Evolutionary conservation across 2,113 vertebrate genomes (phyloP).

Genomic region (Panurus biarmicus): DNA sequence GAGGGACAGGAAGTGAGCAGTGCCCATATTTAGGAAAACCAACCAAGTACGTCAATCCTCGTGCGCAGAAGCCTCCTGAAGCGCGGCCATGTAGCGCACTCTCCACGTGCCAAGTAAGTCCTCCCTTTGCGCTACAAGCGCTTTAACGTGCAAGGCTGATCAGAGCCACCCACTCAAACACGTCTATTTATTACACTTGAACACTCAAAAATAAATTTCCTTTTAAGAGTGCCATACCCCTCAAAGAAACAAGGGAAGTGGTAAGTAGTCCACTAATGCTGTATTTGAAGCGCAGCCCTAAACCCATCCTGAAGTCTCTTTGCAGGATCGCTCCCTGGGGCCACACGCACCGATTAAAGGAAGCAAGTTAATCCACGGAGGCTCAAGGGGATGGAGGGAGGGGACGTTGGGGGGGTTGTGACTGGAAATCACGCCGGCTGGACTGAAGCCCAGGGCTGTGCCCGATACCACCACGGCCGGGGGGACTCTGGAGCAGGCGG

Average conservation of each 20-base stretch:
- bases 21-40: not conserved
- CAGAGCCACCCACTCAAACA: not conserved
- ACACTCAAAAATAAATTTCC: accelerated
- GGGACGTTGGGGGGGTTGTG: accelerated
- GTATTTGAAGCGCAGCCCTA: not conserved
- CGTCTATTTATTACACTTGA: too few relatives aligned
- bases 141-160: accelerated
- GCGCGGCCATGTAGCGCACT: accelerated
- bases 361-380: not conserved
- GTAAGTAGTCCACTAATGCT: not conserved
- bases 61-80: not conserved
- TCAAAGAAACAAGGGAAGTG: not conserved
- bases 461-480: not conserved
- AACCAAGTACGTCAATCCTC: not conserved
- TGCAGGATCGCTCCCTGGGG: not conserved
- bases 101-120: not conserved
- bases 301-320: not conserved
- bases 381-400: not conserved
- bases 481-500: not conserved
- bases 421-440: not conserved
- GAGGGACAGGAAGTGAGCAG: not conserved
- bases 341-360: not conserved
- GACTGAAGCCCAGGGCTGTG: not conserved
- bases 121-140: accelerated
- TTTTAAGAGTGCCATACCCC: not conserved